phyloP scores from a whole-genome alignment of 2,888 invertebrate genomes.

The Aethes cnicana region DNA sequence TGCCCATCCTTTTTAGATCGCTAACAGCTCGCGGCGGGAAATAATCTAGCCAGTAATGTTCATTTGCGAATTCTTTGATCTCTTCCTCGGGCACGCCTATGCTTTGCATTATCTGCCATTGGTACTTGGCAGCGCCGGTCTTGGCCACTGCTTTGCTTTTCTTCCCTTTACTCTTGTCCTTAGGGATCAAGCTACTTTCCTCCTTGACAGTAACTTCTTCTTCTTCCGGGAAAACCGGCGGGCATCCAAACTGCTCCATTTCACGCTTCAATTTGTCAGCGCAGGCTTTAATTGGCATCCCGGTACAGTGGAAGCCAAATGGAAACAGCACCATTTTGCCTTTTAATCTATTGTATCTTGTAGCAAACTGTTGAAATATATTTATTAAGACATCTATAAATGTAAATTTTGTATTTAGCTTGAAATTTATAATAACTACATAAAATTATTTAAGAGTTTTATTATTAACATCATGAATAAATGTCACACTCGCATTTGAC shows the following conservation, averaged over 20 bases:
- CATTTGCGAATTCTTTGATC: constrained; percentile 95
- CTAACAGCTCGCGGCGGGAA: constrained; percentile 95
- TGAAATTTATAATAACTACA: no score
- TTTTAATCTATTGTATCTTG: constrained; percentile 94
- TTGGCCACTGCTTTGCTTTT: constrained; percentile 98
- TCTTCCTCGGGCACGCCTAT: constrained; percentile 95
- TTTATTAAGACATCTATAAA: no score
- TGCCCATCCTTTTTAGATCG: constrained; percentile 94
- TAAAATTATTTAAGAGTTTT: no score
- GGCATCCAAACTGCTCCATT: constrained; percentile 94
- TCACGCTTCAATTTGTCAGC: constrained; percentile 98
- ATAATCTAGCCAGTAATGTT: constrained; percentile 96
- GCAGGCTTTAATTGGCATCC: constrained; percentile 99
- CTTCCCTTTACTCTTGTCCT: constrained; percentile 90
- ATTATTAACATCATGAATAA: no score
- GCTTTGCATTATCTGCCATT: constrained; percentile 99
- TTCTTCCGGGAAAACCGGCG: constrained; percentile 92
- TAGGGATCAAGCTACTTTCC: constrained; percentile 83
- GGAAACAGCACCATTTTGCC: constrained; percentile 97
- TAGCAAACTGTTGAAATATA: constrained; percentile 87
- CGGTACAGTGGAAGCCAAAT: constrained; percentile 99
- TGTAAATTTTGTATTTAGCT: no score
- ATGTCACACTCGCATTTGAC: no score
- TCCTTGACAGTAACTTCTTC: constrained; percentile 73
- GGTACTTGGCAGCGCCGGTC: constrained; percentile 93